Conservation (phyloP, 2,888 invertebrate genomes). For the Chelonus formosanus region DNA sequence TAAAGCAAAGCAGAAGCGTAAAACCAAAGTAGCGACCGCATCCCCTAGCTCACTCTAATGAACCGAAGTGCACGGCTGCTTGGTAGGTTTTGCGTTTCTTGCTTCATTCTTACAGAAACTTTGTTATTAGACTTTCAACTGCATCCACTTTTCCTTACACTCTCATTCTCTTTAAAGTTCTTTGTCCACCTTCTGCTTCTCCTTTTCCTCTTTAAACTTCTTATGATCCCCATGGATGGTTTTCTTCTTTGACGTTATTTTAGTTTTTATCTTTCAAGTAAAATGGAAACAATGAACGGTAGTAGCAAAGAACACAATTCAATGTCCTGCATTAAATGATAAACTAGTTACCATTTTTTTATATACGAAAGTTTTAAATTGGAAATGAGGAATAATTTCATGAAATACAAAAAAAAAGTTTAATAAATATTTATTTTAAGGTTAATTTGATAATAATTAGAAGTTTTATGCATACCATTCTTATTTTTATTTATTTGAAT, state of each 20-base stretch:
- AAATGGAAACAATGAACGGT: conserved; percentile 24
- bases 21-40: conserved; percentile 29
- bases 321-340: conserved; percentile 11
- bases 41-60: conserved; percentile 38
- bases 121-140: conserved; percentile 40
- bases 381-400: not conserved
- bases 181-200: conserved; percentile 13
- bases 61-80: conserved; percentile 30
- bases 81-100: conserved; percentile 34
- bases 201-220: conserved; percentile 11
- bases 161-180: conserved; percentile 8
- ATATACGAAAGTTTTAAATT: not conserved
- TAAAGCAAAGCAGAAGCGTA: conserved; percentile 21
- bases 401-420: no score
- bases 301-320: conserved; percentile 13
- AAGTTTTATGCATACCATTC: no score
- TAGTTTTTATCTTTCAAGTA: conserved; percentile 17
- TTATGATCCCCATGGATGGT: conserved; percentile 11
- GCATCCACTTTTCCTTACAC: conserved; percentile 23
- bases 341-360: conserved; percentile 5
- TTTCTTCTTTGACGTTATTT: conserved; percentile 23
- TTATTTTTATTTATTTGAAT: no score
- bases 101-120: conserved; percentile 37
- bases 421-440: no score
- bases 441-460: no score